Conservation (phyloP, 2,797 vertebrate genomes). For the Florisuga fusca region DNA sequence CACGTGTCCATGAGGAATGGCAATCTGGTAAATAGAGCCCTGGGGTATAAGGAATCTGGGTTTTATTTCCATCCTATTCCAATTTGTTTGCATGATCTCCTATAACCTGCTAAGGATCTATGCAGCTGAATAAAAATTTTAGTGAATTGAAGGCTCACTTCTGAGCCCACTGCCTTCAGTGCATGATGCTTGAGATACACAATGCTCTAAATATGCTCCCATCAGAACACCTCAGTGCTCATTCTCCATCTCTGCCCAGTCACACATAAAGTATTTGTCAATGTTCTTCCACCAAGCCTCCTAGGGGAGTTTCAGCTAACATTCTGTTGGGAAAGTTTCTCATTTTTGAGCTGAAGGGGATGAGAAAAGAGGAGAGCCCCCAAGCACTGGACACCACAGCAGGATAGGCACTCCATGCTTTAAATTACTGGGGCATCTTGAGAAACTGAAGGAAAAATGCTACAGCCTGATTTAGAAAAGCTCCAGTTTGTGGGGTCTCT, state of each 20-base stretch:
- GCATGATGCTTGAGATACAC: neutral
- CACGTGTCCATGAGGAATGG: neutral
- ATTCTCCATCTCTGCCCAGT: neutral
- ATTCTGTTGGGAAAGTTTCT: neutral
- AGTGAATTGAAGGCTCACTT: neutral
- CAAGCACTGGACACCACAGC: neutral
- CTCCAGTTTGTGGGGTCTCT: neutral
- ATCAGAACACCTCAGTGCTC: neutral
- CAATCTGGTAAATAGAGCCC: neutral
- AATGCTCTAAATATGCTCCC: neutral
- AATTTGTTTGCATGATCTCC: neutral
- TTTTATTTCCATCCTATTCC: slow-evolving; percentile 30
- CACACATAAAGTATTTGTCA: neutral
- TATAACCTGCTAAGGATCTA: neutral
- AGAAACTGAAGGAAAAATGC: neutral
- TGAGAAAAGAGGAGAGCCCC: neutral
- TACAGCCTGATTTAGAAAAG: neutral
- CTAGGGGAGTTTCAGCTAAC: slow-evolving; percentile 2
- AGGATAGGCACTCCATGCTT: neutral
- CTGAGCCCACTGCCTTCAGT: neutral
- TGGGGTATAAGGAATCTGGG: neutral
- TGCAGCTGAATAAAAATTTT: neutral
- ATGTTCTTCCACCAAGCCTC: neutral
- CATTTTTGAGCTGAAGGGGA: neutral
- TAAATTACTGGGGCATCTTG: neutral